phyloP scores from a whole-genome alignment of 2,888 invertebrate species.

The Drosophila multiciliata region DNA sequence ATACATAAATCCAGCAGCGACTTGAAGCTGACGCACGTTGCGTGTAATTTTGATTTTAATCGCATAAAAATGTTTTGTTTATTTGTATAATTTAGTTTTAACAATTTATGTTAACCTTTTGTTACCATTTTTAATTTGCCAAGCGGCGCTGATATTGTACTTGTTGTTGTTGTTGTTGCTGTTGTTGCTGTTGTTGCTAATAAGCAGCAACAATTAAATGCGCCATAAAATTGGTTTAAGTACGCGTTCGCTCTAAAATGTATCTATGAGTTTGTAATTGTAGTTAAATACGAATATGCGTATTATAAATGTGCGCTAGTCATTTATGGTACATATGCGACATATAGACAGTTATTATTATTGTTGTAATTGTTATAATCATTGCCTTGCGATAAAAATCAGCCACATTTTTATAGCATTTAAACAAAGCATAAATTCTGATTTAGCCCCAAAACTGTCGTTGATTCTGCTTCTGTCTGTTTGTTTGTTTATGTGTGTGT shows the following conservation, averaged over 20 bases:
- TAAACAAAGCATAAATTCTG: slow-evolving; percentile 82
- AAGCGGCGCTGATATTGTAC: slow-evolving; percentile 2
- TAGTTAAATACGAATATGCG: slow-evolving; percentile 10
- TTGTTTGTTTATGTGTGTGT: background rate
- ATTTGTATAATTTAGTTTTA: slow-evolving; percentile 81
- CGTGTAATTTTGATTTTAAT: slow-evolving; percentile 84
- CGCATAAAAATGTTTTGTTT: slow-evolving; percentile 80
- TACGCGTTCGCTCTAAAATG: slow-evolving; percentile 49
- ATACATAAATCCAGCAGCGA: slow-evolving; percentile 25
- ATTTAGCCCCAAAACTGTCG: slow-evolving; percentile 77
- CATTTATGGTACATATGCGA: slow-evolving; percentile 18
- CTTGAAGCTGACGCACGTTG: slow-evolving; percentile 80
- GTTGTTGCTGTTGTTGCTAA: slow-evolving; percentile 38
- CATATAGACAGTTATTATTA: slow-evolving; percentile 75
- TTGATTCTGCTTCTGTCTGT: slow-evolving; percentile 31
- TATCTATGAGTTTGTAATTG: slow-evolving; percentile 20
- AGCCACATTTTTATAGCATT: slow-evolving; percentile 82
- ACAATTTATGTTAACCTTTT: slow-evolving; percentile 80
- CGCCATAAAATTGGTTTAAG: slow-evolving; percentile 78
- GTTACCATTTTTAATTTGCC: slow-evolving; percentile 77
- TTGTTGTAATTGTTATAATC: slow-evolving; percentile 72
- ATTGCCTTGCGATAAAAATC: slow-evolving; percentile 79
- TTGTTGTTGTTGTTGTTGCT: slow-evolving; percentile 30
- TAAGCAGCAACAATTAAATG: slow-evolving; percentile 82
- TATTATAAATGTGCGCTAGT: slow-evolving; percentile 46